Conservation (phyloP, 2,797 vertebrate genomes). For the Vultur gryphus region DNA sequence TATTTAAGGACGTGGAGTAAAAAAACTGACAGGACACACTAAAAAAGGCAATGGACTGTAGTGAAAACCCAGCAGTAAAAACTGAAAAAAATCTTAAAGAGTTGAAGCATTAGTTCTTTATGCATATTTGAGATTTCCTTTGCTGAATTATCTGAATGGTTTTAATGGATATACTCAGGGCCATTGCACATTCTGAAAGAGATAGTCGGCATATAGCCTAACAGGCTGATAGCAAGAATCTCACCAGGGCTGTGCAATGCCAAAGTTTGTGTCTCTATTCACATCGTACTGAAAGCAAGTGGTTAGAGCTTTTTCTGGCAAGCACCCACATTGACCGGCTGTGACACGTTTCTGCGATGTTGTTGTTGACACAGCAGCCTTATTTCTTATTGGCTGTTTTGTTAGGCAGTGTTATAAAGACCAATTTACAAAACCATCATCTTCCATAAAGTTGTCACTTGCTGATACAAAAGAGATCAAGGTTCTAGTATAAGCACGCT, state of each 20-base stretch:
- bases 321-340: background rate
- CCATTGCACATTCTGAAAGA: background rate
- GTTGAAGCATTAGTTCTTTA: background rate
- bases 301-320: background rate
- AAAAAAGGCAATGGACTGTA: background rate
- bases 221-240: background rate
- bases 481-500: background rate
- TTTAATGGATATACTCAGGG: background rate
- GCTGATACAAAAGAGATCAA: background rate
- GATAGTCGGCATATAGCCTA: fast-evolving
- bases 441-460: background rate
- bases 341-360: background rate
- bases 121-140: background rate
- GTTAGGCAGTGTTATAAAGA: background rate
- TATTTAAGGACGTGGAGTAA: background rate
- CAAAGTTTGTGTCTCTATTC: background rate
- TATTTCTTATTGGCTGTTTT: background rate
- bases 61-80: background rate
- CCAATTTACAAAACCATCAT: background rate
- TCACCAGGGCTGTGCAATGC: background rate
- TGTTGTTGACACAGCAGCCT: background rate
- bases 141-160: background rate
- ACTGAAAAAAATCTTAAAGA: background rate
- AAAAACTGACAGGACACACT: background rate
- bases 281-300: background rate